Conservation (phyloP, 2,888 invertebrate genomes). For the Cephonodes hylas region DNA sequence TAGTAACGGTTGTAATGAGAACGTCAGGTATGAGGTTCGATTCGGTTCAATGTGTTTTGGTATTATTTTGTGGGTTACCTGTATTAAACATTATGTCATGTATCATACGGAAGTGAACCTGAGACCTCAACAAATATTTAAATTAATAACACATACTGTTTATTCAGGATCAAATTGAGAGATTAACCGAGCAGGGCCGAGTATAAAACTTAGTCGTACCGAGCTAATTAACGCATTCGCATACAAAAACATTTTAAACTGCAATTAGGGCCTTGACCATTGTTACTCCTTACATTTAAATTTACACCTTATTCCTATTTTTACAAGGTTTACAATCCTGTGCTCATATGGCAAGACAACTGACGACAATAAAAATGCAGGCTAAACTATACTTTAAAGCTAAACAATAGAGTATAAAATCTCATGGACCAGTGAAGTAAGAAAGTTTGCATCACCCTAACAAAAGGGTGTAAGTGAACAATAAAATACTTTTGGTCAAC, state of each 20-base stretch:
- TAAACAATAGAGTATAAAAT: slow-evolving; percentile 31
- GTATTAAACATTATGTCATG: background rate
- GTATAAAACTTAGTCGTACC: slow-evolving; percentile 1
- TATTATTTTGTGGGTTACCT: background rate
- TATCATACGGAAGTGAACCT: background rate
- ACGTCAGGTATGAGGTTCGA: too few relatives aligned
- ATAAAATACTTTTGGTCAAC: slow-evolving; percentile 76
- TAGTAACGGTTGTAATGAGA: too few relatives aligned
- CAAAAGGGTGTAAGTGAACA: slow-evolving; percentile 70
- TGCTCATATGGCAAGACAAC: background rate
- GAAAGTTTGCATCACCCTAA: slow-evolving; percentile 10
- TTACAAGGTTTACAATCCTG: background rate
- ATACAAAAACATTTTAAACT: slow-evolving; percentile 64
- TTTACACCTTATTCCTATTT: background rate
- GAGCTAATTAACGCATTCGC: slow-evolving; percentile 48
- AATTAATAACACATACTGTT: background rate
- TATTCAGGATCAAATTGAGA: slow-evolving; percentile 20
- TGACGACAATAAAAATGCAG: slow-evolving; percentile 15
- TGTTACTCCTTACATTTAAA: background rate
- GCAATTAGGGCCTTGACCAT: slow-evolving; percentile 44
- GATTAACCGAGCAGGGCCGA: slow-evolving; percentile 29
- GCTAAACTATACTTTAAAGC: slow-evolving; percentile 29
- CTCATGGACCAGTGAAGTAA: slow-evolving; percentile 11
- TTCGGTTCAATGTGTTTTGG: too few relatives aligned
- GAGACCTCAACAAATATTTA: background rate